Base-by-base conservation (phyloP, 2,797 vertebrate genomes). In the Melanotaenia trifasciata region DNA sequence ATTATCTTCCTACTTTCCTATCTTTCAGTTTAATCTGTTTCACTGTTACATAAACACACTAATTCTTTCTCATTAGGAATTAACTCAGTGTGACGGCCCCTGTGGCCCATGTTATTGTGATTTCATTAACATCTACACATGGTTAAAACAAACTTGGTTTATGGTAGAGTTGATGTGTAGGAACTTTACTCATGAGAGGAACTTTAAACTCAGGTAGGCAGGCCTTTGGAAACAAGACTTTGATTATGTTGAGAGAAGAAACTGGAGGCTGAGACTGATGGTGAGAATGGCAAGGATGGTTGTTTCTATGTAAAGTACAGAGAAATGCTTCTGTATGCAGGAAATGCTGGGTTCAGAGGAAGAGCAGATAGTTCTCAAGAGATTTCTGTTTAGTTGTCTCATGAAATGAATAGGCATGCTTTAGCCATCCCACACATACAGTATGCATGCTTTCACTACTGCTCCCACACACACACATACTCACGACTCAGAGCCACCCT, bases 321-420 rank as follows among this genome's bases (percentile, higher is more conserved):
- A 70, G 72, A 60, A 75, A 54, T 60, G 71, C 53, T 83, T 77
- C 78, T 81, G 67, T 81, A 70, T 70, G 79, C 24, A 35, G 69
- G 74, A 74, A 87, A 85, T 74, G 62, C 61, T 80, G 76, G 53
- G 80, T 88, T 91, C 83, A 84, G 74, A 80, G 73, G 80, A 76
- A 80, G 81, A 82, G 66, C 73, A 73, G 75, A 68, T 60, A 30
- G 78, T 89, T 91, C 89, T 90, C 91, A 86, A 67, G 90, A 87
- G 57, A 76, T 86, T 89, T 89, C 80, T 80, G 74, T 89, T 90
- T 90, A 88, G 80, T 92, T 89, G 78, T 89, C 87, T 78, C 72
- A 78, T 84, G 58, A 90, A 90, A 90, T 91, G 84, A 91, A 86
- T 78, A 85, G 84, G 81, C 80, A 78, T 60, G 81, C 84, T 90